phyloP scores from a whole-genome alignment of 2,888 invertebrate species.

The Gonocerus acuteangulatus region DNA sequence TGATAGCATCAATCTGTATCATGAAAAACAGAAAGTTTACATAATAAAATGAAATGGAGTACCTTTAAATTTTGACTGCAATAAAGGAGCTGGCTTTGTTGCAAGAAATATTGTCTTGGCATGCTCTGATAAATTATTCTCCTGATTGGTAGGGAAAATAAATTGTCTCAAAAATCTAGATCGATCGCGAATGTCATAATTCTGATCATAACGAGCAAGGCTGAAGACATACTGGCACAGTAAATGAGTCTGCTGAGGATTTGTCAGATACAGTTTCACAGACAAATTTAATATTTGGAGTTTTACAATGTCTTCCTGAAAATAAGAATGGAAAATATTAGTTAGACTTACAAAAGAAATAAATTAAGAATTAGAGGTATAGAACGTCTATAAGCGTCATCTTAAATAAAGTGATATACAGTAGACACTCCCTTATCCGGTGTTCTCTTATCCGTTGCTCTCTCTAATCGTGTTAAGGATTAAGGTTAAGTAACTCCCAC shows the following conservation, averaged over 20 bases:
- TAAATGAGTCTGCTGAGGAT: constrained; percentile 74
- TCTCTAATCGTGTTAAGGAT: no score
- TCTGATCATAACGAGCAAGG: constrained; percentile 91
- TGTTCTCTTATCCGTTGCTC: no score
- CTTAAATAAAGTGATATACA: not conserved
- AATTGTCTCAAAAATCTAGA: constrained; percentile 81
- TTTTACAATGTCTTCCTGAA: constrained; percentile 86
- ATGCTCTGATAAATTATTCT: constrained; percentile 55
- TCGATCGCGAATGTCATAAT: constrained; percentile 94
- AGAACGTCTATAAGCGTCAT: not conserved
- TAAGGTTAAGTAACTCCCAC: no score
- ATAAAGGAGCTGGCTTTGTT: constrained; percentile 85
- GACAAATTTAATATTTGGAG: constrained; percentile 91
- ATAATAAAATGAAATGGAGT: constrained; percentile 31
- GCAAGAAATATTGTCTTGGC: constrained; percentile 81
- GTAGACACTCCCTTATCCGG: no score
- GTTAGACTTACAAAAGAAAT: no score
- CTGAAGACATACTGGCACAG: constrained; percentile 89
- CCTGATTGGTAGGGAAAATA: constrained; percentile 55
- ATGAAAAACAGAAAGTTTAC: no score
- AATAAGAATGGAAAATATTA: not conserved
- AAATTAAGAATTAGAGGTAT: no score
- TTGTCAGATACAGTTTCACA: constrained; percentile 83
- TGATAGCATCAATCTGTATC: no score
- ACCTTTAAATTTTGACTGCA: constrained; percentile 78